A percentile compares a stretch with the other conserved stretches of the same genome.
These are phyloP conservation scores for Picathartes gymnocephalus DNA, from an alignment of 2,113 vertebrate species.

Conservation along the genomic window DNA sequence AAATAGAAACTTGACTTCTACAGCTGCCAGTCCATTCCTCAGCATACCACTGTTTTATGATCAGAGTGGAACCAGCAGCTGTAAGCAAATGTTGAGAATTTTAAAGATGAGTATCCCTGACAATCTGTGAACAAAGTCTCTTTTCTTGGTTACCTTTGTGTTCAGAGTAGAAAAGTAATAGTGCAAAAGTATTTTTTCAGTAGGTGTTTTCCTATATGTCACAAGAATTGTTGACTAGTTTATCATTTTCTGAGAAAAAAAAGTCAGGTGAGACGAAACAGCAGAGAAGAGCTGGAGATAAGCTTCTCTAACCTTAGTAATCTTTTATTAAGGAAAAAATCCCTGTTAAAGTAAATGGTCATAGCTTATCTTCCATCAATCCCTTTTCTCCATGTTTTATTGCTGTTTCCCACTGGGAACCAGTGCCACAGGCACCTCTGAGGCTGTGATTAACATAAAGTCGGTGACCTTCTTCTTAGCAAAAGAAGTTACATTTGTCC, in stretches of 20 bases:
- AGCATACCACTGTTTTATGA: background rate
- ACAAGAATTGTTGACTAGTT: background rate
- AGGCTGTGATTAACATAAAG: background rate
- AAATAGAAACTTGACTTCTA: background rate
- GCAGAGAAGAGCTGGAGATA: background rate
- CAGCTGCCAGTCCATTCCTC: background rate
- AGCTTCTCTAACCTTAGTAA: background rate
- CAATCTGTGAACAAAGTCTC: background rate
- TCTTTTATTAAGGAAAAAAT: background rate
- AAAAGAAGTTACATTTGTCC: background rate
- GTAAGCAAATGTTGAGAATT: conserved; percentile 10
- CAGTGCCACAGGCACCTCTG: background rate
- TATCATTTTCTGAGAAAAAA: background rate
- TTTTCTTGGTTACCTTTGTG: background rate
- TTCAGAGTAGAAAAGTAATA: background rate
- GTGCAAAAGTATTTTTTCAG: background rate
- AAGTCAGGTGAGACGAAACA: background rate
- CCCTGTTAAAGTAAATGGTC: background rate
- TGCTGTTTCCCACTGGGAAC: background rate
- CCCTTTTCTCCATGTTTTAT: background rate
- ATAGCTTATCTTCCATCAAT: background rate
- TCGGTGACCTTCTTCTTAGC: background rate
- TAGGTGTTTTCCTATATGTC: background rate
- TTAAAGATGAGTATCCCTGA: background rate
- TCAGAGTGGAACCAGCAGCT: background rate